Base-by-base conservation (phyloP, 2,797 vertebrate genomes). In the Sebastes elongatus region DNA sequence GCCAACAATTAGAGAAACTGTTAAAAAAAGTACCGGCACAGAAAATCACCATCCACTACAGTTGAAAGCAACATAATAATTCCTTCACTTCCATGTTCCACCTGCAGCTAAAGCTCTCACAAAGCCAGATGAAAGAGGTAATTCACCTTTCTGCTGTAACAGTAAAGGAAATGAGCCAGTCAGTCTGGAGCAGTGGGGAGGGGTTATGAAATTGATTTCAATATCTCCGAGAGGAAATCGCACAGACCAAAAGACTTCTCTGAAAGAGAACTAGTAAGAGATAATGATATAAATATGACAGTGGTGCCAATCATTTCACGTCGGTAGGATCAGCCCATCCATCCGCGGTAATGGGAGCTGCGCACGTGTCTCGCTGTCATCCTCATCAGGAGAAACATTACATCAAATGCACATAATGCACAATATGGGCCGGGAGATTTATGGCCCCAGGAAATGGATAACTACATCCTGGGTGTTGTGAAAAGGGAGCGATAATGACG, bases 401-500 rank as follows among this genome's bases (percentile, higher is more conserved):
- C 70, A 79, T 88, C 83, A 89, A 85, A 90, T 76, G 80, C 64
- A 83, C 81, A 80, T 89, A 86, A 89, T 90, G 86, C 78, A 90
- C 65, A 85, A 79, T 71, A 84, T 64, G 73, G 70, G 53, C 67
- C 8, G 73, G 81, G 80, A 86, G 89, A 89, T 82, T 53, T 38
- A 78, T 71, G 75, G 75, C 74, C 18, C 20, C 77, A 90, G 90
- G 89, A 89, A 92, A 89, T 86, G 73, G 84, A 89, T 88, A 89
- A 84, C 77, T 87, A 68, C 84, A 85, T 91, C 87, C 81, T 89
- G 80, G n/a, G 59, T 67, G 74, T 78, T 81, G 82, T 70, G 75
- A 80, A 62, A 20, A 67, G 62, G 55, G 59, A 78, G 42, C 28
- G 57, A 81, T 83, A 56, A 74, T 82, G 63, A 76, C 61, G 86